Evolutionary conservation across 2,888 invertebrate species (phyloP).

Genomic region (Anthoptus insignis): DNA sequence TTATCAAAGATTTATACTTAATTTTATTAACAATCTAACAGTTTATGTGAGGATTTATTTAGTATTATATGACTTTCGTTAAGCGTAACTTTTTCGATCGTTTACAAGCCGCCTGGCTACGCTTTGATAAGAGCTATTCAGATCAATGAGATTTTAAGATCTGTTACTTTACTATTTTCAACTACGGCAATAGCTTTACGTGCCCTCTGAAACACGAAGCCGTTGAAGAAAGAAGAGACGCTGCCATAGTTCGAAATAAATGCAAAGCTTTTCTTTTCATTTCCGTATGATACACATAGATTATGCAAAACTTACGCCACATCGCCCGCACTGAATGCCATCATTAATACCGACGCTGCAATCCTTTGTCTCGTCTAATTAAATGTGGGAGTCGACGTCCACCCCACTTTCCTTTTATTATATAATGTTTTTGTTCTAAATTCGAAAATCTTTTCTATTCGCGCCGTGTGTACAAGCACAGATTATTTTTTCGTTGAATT

Average conservation of each 20-base stretch:
- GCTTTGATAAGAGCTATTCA: too few relatives aligned
- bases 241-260: slow-evolving; percentile 21
- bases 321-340: slow-evolving; percentile 37
- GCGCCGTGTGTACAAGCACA: slow-evolving; percentile 5
- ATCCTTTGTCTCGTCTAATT: slow-evolving; percentile 57
- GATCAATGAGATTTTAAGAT: too few relatives aligned
- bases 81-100: too few relatives aligned
- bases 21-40: too few relatives aligned
- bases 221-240: too few relatives aligned
- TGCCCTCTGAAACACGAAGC: too few relatives aligned
- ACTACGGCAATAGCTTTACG: too few relatives aligned
- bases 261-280: slow-evolving; percentile 42
- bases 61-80: too few relatives aligned
- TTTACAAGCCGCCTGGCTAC: too few relatives aligned
- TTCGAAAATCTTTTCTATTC: slow-evolving; percentile 18
- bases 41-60: too few relatives aligned
- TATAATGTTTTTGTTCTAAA: slow-evolving; percentile 36
- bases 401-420: slow-evolving; percentile 50
- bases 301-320: slow-evolving; percentile 74
- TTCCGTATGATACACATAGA: slow-evolving; percentile 59
- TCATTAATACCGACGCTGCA: slow-evolving; percentile 53
- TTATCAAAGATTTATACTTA: too few relatives aligned
- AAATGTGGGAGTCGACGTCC: slow-evolving; percentile 44
- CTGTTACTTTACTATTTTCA: too few relatives aligned
- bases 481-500: background rate